These are phyloP conservation scores for Perodicticus potto DNA, from an alignment of 2,797 vertebrate species.

Conservation along the genomic window DNA sequence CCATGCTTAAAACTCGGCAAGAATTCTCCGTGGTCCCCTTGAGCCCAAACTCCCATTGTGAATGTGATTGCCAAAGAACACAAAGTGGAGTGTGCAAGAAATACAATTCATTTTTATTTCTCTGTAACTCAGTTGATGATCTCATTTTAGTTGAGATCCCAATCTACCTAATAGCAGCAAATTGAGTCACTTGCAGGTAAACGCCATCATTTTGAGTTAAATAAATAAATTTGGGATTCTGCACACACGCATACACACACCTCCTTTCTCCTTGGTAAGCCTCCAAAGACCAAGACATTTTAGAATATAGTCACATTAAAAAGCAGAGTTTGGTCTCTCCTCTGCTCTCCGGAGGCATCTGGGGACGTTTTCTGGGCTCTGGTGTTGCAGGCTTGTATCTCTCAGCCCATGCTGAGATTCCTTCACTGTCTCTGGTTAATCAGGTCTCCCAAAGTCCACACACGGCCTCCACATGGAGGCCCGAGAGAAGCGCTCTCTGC, in stretches of 20 bases:
- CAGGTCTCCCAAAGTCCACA: neutral
- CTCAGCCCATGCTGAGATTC: neutral
- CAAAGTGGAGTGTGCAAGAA: conserved; percentile 3
- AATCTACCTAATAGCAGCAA: neutral
- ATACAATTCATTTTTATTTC: neutral
- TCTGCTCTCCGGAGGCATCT: neutral
- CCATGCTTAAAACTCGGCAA: neutral
- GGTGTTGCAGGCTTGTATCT: neutral
- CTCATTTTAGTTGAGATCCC: neutral
- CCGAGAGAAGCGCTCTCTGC: neutral
- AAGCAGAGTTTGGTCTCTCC: neutral
- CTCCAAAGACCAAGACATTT: neutral
- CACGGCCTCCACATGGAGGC: neutral
- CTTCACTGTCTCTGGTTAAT: neutral
- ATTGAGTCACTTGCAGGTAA: conserved; percentile 14
- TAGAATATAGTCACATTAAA: neutral
- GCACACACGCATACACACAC: neutral
- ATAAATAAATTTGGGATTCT: neutral
- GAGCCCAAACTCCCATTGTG: neutral
- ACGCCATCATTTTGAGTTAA: neutral
- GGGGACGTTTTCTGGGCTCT: neutral
- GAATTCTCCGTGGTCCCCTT: neutral
- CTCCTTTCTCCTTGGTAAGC: neutral
- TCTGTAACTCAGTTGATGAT: neutral
- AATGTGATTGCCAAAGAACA: neutral